phyloP scores from a whole-genome alignment of 2,888 invertebrate genomes.

The Spialia ferax region DNA sequence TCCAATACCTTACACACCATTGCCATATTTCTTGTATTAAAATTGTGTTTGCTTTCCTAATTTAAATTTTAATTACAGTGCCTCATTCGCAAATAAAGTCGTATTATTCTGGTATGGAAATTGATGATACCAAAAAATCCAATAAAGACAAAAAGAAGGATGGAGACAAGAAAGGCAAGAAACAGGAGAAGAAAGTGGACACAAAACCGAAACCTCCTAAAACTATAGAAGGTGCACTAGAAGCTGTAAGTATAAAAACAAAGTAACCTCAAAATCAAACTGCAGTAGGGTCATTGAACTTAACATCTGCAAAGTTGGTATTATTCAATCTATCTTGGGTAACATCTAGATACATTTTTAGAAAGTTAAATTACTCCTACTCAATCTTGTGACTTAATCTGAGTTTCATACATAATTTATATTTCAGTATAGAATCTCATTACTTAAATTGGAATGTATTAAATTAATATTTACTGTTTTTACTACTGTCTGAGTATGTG shows the following conservation, averaged over 20 bases:
- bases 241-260: conserved; percentile 73
- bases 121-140: conserved; percentile 87
- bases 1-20: neutral
- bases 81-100: conserved; percentile 90
- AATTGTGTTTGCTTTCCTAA: conserved; percentile 19
- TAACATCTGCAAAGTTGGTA: conserved; percentile 4
- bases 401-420: conserved; percentile 4
- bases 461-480: neutral
- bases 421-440: neutral
- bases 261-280: conserved; percentile 24
- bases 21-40: conserved; percentile 4
- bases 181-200: conserved; percentile 83
- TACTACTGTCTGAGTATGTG: too few relatives aligned
- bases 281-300: conserved; percentile 31
- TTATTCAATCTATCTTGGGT: conserved; percentile 16
- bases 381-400: neutral
- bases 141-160: conserved; percentile 83
- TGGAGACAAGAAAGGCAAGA: conserved; percentile 73
- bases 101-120: conserved; percentile 88
- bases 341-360: neutral
- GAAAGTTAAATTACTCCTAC: neutral
- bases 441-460: neutral
- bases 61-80: conserved; percentile 72
- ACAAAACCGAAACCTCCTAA: conserved; percentile 89
- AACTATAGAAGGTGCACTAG: conserved; percentile 88